These are phyloP conservation scores for Drosophila biarmipes DNA, from an alignment of 1,140 invertebrate genomes.

Conservation along the genomic window DNA sequence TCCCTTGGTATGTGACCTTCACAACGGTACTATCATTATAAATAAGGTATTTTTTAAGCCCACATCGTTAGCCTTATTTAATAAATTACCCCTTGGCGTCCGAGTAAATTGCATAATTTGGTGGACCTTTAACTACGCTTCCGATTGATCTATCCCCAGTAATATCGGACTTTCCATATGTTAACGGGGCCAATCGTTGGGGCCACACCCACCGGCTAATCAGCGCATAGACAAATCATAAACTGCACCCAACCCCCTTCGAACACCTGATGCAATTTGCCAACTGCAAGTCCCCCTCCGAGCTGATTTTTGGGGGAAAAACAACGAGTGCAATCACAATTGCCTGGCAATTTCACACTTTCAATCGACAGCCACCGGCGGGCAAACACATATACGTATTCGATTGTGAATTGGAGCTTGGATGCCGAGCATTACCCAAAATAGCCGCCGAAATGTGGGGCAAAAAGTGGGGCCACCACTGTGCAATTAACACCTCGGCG, in stretches of 20 bases:
- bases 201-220: slow-evolving; percentile 71
- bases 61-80: slow-evolving; percentile 10
- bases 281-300: slow-evolving; percentile 52
- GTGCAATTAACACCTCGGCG: slow-evolving; percentile 80
- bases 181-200: slow-evolving; percentile 68
- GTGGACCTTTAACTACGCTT: slow-evolving; percentile 9
- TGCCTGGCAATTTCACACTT: slow-evolving; percentile 81
- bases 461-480: slow-evolving; percentile 56
- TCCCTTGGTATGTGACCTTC: too few species aligned
- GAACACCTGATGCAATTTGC: slow-evolving; percentile 77
- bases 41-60: not conserved
- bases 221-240: slow-evolving; percentile 76
- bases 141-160: slow-evolving; percentile 13
- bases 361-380: slow-evolving; percentile 67
- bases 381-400: slow-evolving; percentile 42
- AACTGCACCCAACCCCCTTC: slow-evolving; percentile 36
- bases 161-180: slow-evolving; percentile 26
- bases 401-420: slow-evolving; percentile 1
- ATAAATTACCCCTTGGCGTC: not conserved
- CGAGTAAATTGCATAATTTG: slow-evolving; percentile 13
- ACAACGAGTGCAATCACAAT: slow-evolving; percentile 69
- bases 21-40: too few species aligned
- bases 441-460: slow-evolving; percentile 22
- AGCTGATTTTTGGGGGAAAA: slow-evolving; percentile 35
- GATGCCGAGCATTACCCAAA: slow-evolving; percentile 43